A percentile compares a stretch with the other conserved stretches of the same genome.
These are phyloP conservation scores for Drosophila rufa DNA, from an alignment of 1,140 invertebrate species.

Conservation along the genomic window DNA sequence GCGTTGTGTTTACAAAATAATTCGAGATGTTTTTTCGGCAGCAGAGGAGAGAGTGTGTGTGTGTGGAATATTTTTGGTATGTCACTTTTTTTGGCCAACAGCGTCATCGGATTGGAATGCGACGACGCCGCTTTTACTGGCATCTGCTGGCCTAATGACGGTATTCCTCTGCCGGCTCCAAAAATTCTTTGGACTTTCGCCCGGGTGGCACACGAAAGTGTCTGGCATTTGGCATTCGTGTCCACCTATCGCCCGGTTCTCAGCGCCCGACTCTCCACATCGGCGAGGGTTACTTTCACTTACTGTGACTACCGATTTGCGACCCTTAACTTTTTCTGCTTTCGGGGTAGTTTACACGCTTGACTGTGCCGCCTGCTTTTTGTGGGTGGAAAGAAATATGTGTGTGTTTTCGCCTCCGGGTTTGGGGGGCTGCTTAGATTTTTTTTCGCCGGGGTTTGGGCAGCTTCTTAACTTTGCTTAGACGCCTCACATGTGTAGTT, in stretches of 20 bases:
- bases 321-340: conserved; percentile 35
- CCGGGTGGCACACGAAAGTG: conserved; percentile 1
- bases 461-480: conserved; percentile 59
- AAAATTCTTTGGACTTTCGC: conserved; percentile 66
- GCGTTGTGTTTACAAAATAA: conserved; percentile 12
- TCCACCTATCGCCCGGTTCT: conserved; percentile 65
- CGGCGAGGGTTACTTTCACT: conserved; percentile 83
- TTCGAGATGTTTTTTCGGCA: conserved; percentile 17
- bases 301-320: conserved; percentile 48
- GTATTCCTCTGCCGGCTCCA: conserved; percentile 74
- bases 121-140: conserved; percentile 37
- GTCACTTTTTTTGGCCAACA: conserved; percentile 33
- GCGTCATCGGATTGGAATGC: conserved; percentile 76
- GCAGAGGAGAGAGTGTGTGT: background rate
- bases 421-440: conserved; percentile 15
- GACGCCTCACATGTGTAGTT: conserved; percentile 79
- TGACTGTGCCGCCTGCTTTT: conserved; percentile 21
- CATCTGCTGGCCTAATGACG: conserved; percentile 82
- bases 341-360: conserved; percentile 59
- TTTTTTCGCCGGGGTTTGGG: conserved; percentile 29
- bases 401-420: no score
- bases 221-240: conserved; percentile 6
- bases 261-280: conserved; percentile 73
- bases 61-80: background rate
- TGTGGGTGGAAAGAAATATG: conserved; percentile 17